These are phyloP conservation scores for Anthrax anthrax DNA, from an alignment of 2,888 invertebrate species.

Conservation along the genomic window DNA sequence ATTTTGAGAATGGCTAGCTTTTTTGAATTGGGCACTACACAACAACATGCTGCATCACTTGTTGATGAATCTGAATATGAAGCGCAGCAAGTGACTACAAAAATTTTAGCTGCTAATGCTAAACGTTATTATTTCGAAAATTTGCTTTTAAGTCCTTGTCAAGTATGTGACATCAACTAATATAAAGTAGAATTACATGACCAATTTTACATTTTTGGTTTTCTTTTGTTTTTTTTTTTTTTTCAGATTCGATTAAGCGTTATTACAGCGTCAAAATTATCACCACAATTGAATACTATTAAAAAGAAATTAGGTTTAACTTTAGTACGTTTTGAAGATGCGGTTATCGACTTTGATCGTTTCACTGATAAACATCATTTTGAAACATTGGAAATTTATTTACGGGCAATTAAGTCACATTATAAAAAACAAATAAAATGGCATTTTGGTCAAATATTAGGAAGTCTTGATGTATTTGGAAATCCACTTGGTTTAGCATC, in stretches of 20 bases:
- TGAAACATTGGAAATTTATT: constrained; percentile 75
- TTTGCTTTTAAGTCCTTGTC: constrained; percentile 61
- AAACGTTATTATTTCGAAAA: constrained; percentile 78
- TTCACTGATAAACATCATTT: constrained; percentile 79
- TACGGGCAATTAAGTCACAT: constrained; percentile 68
- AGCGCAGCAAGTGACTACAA: constrained; percentile 62
- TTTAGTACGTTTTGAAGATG: constrained; percentile 92
- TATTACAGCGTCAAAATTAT: constrained; percentile 71
- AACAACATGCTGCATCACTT: constrained; percentile 47
- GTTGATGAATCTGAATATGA: constrained; percentile 67
- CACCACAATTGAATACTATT: constrained; percentile 56
- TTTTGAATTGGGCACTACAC: constrained; percentile 43
- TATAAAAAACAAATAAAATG: constrained; percentile 82
- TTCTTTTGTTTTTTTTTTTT: constrained; percentile 1
- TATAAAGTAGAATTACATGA: not conserved
- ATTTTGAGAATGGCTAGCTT: constrained; percentile 57
- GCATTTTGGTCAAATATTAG: constrained; percentile 90
- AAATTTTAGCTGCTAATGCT: constrained; percentile 65
- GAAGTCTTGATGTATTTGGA: constrained; percentile 94
- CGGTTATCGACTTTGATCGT: constrained; percentile 79
- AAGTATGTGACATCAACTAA: constrained; percentile 44
- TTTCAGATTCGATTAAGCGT: constrained; percentile 73
- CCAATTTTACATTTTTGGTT: not conserved
- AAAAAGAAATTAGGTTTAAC: constrained; percentile 78
- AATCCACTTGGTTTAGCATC: constrained; percentile 92